phyloP scores from a whole-genome alignment of 2,888 invertebrate species.

The Sinodicranocentrus sp. region DNA sequence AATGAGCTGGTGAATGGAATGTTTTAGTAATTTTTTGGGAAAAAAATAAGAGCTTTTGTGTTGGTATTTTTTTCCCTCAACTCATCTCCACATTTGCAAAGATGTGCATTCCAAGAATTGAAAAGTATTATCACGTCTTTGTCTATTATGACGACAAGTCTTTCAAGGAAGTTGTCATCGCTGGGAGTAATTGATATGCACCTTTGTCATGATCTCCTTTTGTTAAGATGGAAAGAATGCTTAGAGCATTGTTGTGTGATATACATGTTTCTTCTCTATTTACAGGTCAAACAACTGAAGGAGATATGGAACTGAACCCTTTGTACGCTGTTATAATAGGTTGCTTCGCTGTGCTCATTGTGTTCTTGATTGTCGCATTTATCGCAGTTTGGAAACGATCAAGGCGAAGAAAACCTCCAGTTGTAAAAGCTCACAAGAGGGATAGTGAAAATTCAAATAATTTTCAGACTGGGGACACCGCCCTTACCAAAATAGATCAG shows the following conservation, averaged over 20 bases:
- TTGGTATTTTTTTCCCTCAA: too few relatives aligned
- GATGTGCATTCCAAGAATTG: too few relatives aligned
- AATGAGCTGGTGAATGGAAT: too few relatives aligned
- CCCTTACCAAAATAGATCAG: slow-evolving; percentile 75
- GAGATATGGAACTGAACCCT: slow-evolving; percentile 75
- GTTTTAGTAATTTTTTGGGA: too few relatives aligned
- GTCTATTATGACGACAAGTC: background rate
- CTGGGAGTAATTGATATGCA: background rate
- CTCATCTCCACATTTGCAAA: too few relatives aligned
- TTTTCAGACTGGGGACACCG: slow-evolving; percentile 70
- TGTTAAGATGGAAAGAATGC: background rate
- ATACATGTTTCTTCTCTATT: background rate
- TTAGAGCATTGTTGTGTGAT: background rate
- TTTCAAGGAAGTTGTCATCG: slow-evolving; percentile 4
- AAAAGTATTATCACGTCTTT: too few relatives aligned
- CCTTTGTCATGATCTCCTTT: background rate
- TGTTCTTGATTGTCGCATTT: slow-evolving; percentile 73
- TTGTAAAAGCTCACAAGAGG: slow-evolving; percentile 71
- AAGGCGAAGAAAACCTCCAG: slow-evolving; percentile 74
- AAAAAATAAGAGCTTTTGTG: too few relatives aligned
- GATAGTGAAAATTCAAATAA: slow-evolving; percentile 71
- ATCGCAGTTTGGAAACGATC: slow-evolving; percentile 76
- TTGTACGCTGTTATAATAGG: slow-evolving; percentile 75
- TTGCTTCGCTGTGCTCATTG: slow-evolving; percentile 73
- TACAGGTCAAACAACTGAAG: slow-evolving; percentile 69